phyloP scores from a whole-genome alignment of 2,113 vertebrate genomes.

The Sceloporus undulatus region DNA sequence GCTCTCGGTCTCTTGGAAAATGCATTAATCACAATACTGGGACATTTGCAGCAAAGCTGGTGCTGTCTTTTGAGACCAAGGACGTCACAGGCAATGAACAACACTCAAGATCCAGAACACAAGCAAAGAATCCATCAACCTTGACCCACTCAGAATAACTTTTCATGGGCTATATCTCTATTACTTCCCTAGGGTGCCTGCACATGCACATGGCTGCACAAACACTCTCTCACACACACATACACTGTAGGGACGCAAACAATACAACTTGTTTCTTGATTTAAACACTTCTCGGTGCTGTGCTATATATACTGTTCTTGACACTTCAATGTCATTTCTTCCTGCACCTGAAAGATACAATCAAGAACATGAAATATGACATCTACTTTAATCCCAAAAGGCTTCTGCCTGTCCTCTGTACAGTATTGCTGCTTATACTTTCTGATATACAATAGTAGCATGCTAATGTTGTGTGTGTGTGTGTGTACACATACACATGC shows the following conservation, averaged over 20 bases:
- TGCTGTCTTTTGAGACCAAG: slow-evolving; percentile 8
- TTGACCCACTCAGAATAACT: slow-evolving; percentile 13
- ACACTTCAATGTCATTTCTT: slow-evolving; percentile 32
- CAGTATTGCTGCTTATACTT: slow-evolving; percentile 23
- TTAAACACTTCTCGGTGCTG: slow-evolving; percentile 13
- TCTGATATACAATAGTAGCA: slow-evolving; percentile 16
- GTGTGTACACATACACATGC: too few relatives aligned
- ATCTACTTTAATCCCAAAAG: slow-evolving; percentile 23
- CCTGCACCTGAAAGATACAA: slow-evolving; percentile 34
- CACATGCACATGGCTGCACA: neutral
- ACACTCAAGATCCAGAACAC: neutral
- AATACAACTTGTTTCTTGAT: neutral
- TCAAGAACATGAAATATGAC: slow-evolving; percentile 22
- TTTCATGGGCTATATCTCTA: slow-evolving; percentile 35
- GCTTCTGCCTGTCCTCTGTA: neutral
- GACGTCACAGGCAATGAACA: neutral
- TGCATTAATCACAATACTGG: slow-evolving; percentile 32
- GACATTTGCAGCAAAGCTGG: neutral
- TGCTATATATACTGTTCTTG: slow-evolving; percentile 27
- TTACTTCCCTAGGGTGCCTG: neutral
- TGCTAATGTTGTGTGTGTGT: neutral
- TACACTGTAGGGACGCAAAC: neutral
- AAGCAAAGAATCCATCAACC: slow-evolving; percentile 28
- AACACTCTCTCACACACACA: neutral
- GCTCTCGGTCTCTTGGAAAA: neutral